Evolutionary conservation across 2,888 invertebrate species (phyloP).

Genomic region (Clusia tigrina): DNA sequence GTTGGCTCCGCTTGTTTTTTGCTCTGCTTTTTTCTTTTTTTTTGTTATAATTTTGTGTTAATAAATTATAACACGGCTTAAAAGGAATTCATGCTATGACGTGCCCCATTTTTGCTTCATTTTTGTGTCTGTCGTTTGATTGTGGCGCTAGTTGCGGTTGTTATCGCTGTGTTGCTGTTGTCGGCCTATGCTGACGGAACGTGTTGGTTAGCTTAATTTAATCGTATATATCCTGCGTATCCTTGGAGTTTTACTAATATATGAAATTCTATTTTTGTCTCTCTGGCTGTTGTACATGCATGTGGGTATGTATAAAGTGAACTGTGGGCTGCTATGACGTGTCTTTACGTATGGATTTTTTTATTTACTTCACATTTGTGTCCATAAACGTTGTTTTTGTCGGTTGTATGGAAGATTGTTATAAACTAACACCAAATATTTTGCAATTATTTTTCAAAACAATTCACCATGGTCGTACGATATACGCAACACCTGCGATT

Average conservation of each 20-base stretch:
- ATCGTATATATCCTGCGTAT: neutral
- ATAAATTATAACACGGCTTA: constrained; percentile 8
- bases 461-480: no score
- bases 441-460: no score
- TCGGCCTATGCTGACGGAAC: neutral
- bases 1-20: neutral
- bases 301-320: constrained; percentile 3
- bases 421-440: no score
- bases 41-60: constrained; percentile 1
- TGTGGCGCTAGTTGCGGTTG: neutral
- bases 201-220: constrained; percentile 2
- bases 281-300: neutral
- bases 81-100: constrained; percentile 2
- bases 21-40: neutral
- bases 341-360: neutral
- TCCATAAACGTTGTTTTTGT: no score
- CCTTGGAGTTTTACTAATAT: neutral
- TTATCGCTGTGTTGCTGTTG: neutral
- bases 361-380: neutral
- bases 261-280: no score
- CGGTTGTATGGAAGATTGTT: no score
- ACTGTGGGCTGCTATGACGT: neutral
- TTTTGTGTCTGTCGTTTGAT: neutral
- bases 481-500: no score
- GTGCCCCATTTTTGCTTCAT: neutral